phyloP scores from a whole-genome alignment of 2,797 vertebrate genomes.

The Phalanger gymnotis region DNA sequence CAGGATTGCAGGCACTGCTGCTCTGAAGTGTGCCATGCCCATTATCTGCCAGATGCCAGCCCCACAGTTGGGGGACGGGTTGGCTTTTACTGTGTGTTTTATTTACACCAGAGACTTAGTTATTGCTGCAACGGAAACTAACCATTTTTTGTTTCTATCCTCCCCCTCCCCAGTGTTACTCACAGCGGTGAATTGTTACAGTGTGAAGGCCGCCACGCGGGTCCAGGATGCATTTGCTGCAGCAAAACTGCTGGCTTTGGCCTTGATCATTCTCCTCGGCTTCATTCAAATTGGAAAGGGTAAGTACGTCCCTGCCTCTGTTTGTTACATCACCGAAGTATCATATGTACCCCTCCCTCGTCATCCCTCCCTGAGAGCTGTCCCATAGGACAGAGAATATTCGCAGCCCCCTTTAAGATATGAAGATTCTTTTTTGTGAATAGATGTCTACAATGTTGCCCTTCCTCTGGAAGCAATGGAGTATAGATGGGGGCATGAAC shows the following conservation, averaged over 20 bases:
- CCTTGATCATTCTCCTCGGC: slow-evolving; percentile 95
- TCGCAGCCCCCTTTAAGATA: neutral
- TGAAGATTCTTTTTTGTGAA: neutral
- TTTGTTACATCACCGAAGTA: neutral
- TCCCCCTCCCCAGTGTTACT: slow-evolving; percentile 88
- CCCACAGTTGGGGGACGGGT: too few species aligned
- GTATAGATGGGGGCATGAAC: neutral
- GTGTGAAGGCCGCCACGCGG: slow-evolving; percentile 95
- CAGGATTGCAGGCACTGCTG: neutral
- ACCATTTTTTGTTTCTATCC: neutral
- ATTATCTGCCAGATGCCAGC: neutral
- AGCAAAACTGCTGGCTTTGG: slow-evolving; percentile 93
- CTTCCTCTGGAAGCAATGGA: neutral
- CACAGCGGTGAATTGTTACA: slow-evolving; percentile 97
- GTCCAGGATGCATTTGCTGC: slow-evolving; percentile 97
- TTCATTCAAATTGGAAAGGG: slow-evolving; percentile 91
- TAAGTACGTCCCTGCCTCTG: slow-evolving; percentile 71
- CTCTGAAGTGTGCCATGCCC: neutral
- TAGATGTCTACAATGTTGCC: neutral
- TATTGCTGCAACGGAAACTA: neutral
- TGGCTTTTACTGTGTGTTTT: neutral
- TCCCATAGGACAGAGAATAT: neutral
- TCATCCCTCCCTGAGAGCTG: neutral
- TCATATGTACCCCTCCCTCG: neutral
- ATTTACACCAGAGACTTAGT: neutral